These are phyloP conservation scores for Climacteris rufus DNA, from an alignment of 2,113 vertebrate genomes.

Conservation along the genomic window DNA sequence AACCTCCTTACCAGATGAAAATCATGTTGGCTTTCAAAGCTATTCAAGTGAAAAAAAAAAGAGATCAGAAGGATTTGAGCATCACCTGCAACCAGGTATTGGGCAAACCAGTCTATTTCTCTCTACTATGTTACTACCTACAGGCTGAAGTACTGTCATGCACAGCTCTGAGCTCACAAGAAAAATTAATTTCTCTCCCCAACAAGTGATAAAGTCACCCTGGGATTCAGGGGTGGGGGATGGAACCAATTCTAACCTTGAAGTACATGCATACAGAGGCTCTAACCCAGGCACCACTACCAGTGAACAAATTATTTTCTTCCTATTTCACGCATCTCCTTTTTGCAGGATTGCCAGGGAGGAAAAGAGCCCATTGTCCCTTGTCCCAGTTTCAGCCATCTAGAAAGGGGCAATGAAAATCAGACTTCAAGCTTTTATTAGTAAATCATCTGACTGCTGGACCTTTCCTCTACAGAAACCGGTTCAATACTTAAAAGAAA, in stretches of 20 bases:
- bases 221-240: not conserved
- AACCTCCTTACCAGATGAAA: not conserved
- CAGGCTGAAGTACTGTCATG: not conserved
- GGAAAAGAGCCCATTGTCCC: not conserved
- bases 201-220: not conserved
- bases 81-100: not conserved
- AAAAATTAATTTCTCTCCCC: not conserved
- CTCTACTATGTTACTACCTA: not conserved
- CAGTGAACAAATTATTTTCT: not conserved
- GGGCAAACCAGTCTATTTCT: not conserved
- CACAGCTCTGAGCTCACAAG: not conserved
- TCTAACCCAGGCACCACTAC: not conserved
- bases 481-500: not conserved
- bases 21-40: not conserved
- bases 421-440: not conserved
- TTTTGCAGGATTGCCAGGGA: not conserved
- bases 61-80: not conserved
- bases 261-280: not conserved
- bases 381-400: not conserved
- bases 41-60: not conserved
- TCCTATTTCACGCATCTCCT: not conserved
- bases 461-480: not conserved
- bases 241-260: not conserved
- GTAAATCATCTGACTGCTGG: not conserved
- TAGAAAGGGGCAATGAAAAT: not conserved